A percentile compares a stretch with the other conserved stretches of the same genome.
These are phyloP conservation scores for Lymantria monacha DNA, from an alignment of 2,888 invertebrate genomes.

Conservation along the genomic window DNA sequence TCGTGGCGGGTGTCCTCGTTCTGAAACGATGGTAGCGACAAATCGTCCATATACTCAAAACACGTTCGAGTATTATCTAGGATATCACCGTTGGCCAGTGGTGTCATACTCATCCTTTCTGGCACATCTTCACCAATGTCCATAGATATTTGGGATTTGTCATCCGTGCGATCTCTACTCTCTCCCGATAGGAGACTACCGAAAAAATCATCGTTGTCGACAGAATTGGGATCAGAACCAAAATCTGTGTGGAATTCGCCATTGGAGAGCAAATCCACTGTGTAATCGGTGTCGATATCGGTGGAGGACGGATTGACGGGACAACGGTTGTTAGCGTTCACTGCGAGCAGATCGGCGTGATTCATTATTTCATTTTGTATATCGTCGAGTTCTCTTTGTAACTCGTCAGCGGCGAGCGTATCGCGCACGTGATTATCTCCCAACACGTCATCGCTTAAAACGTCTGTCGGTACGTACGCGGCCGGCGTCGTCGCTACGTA, in stretches of 20 bases:
- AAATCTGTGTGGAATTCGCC: slow-evolving; percentile 64
- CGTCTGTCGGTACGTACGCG: slow-evolving; percentile 57
- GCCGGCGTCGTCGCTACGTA: slow-evolving; percentile 45
- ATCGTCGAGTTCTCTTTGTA: slow-evolving; percentile 69
- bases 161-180: slow-evolving; percentile 45
- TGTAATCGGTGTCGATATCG: slow-evolving; percentile 57
- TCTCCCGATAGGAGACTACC: slow-evolving; percentile 61
- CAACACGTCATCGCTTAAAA: slow-evolving; percentile 61
- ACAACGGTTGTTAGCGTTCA: slow-evolving; percentile 40
- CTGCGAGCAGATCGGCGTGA: slow-evolving; percentile 61
- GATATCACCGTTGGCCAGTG: slow-evolving; percentile 66
- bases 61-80: slow-evolving; percentile 63
- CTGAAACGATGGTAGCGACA: slow-evolving; percentile 70
- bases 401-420: slow-evolving; percentile 65
- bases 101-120: slow-evolving; percentile 65
- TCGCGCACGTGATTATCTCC: slow-evolving; percentile 54
- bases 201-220: slow-evolving; percentile 68
- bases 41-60: slow-evolving; percentile 73
- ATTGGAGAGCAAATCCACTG: slow-evolving; percentile 52
- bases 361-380: slow-evolving; percentile 73
- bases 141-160: slow-evolving; percentile 59
- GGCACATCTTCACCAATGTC: slow-evolving; percentile 61
- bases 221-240: slow-evolving; percentile 54
- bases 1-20: slow-evolving; percentile 66
- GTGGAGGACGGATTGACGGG: slow-evolving; percentile 38